Evolutionary conservation across 2,888 invertebrate species (phyloP), one percentile per base, ranked within the genome.

Genomic region (Helobdella robusta): DNA sequence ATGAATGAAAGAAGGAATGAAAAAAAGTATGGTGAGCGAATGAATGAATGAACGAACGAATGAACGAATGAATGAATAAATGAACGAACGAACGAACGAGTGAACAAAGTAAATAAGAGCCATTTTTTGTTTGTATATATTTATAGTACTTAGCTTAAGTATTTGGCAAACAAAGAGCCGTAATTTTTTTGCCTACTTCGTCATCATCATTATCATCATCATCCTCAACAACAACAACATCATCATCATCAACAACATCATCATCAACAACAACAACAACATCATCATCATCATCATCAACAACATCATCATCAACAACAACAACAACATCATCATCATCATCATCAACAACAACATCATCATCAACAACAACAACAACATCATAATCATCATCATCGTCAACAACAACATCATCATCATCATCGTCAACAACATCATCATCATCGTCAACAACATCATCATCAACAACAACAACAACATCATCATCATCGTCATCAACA

Each of bases 201-300:
- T 59, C 59, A 59, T 59, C 59, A 59, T 59, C 59, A 59, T 59
- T 35, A 30, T 59, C 59, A n/a, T 59, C 59, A 52, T 18, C 20
- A 52, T 52, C 20, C n/a, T 52, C 54, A 52, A 15, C 20, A 18
- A 15, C 54, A 23, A 15, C n/a, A 52, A 18, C 54, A 52, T 52
- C 54, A 52, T 52, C 28, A 52, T 18, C 20, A 52, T 52, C 54
- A 11, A 11, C 28, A 52, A 15, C 20, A 18, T 52, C 54, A 52
- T 52, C 54, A 52, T 52, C 54, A 52, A 15, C 54, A 23, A 8
- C 54, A 23, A 15, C 54, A 23, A 15, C 54, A 52, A 15, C 54
- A 52, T 52, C 54, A 52, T 52, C 54, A 52, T 52, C 54, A 52
- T 20, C 54, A 52, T 52, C 54, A 52, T 48, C 46, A 54, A 23